Conservation (phyloP, 2,888 invertebrate species). For the Peribatodes rhomboidaria region DNA sequence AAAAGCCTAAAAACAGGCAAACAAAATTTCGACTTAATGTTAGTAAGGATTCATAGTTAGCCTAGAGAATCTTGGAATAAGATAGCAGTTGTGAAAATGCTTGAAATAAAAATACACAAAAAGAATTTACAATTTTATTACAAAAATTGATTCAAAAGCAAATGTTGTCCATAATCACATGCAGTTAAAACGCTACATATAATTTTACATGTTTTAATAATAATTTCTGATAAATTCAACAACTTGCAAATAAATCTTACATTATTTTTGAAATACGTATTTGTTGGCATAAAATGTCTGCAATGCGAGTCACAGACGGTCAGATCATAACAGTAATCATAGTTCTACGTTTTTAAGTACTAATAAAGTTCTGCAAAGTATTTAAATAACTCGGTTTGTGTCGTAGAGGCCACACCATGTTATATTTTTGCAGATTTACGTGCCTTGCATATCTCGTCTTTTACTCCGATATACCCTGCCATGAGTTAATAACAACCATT, state of each 20-base stretch:
- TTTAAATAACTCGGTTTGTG: constrained; percentile 8
- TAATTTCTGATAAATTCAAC: constrained; percentile 47
- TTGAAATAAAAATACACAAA: constrained; percentile 49
- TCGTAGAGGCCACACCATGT: constrained; percentile 1
- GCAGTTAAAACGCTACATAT: constrained; percentile 80
- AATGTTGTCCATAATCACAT: constrained; percentile 77
- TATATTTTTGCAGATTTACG: not conserved
- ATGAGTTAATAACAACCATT: constrained; percentile 4
- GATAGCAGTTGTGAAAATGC: not conserved
- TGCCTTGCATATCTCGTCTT: not conserved
- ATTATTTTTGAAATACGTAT: constrained; percentile 29
- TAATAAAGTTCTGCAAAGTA: constrained; percentile 11
- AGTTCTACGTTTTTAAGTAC: constrained; percentile 28
- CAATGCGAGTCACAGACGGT: constrained; percentile 6
- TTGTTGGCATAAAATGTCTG: constrained; percentile 10
- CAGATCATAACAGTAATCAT: constrained; percentile 20
- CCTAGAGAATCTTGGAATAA: not conserved
- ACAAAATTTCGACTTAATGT: no score
- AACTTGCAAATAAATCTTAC: constrained; percentile 48
- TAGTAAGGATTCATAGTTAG: not conserved
- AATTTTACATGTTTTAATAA: constrained; percentile 52
- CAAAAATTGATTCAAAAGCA: constrained; percentile 83
- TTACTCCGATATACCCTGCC: constrained; percentile 4
- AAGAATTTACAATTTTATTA: constrained; percentile 73
- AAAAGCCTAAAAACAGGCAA: no score